phyloP scores from a whole-genome alignment of 2,888 invertebrate species.

The Eubasilissa splendida region DNA sequence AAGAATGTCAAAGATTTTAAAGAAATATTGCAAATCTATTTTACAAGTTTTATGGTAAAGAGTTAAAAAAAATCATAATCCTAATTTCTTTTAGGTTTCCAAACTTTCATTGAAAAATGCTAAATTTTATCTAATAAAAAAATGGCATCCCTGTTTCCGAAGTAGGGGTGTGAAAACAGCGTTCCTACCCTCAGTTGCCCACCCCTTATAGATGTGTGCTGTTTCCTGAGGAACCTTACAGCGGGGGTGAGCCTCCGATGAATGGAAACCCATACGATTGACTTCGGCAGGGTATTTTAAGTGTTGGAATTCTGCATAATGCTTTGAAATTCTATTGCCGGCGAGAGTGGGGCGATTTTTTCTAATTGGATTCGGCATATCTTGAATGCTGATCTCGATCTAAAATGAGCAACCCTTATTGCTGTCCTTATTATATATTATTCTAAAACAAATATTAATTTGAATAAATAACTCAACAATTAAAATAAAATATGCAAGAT shows the following conservation, averaged over 20 bases:
- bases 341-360: constrained; percentile 21
- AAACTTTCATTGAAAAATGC: no score
- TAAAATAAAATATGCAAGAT: no score
- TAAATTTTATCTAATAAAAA: neutral
- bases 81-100: no score
- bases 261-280: constrained; percentile 45
- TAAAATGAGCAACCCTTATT: constrained; percentile 23
- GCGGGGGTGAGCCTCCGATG: constrained; percentile 23
- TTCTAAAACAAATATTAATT: no score
- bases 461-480: no score
- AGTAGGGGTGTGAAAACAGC: constrained; percentile 36
- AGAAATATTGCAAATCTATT: no score
- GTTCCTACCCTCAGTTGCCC: constrained; percentile 32
- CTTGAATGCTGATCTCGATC: constrained; percentile 23
- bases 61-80: no score
- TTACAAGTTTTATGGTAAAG: no score
- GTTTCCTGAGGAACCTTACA: neutral
- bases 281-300: constrained; percentile 50
- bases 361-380: constrained; percentile 37
- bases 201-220: constrained; percentile 1
- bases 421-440: neutral
- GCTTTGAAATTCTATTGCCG: constrained; percentile 45
- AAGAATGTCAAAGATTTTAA: no score
- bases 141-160: constrained; percentile 23
- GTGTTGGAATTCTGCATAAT: constrained; percentile 55